Percentiles rank a stretch among this genome's conserved stretches.
Evolutionary conservation across 2,113 vertebrate species (phyloP).

Genomic region (Lamprologus tigripictilis): DNA sequence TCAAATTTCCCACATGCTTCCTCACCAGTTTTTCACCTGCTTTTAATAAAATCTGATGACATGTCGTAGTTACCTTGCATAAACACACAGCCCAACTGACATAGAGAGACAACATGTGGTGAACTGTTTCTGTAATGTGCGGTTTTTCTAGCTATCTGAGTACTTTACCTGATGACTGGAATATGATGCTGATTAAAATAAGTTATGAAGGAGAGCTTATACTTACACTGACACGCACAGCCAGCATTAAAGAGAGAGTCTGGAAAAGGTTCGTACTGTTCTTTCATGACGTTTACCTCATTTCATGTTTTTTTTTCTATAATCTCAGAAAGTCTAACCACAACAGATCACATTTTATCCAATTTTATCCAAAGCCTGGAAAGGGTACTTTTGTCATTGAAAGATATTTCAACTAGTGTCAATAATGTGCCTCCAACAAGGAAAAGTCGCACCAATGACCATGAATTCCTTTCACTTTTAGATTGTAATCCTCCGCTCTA

Average conservation of each 20-base stretch:
- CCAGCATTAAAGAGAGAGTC: not conserved
- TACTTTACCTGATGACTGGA: not conserved
- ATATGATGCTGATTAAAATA: not conserved
- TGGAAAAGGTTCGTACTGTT: not conserved
- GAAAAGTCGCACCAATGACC: not conserved
- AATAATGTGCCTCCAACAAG: not conserved
- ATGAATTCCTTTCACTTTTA: not conserved
- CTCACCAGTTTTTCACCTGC: not conserved
- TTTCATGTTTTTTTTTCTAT: not conserved
- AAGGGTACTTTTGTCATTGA: not conserved
- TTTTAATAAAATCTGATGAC: constrained; percentile 30
- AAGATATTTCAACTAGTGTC: not conserved
- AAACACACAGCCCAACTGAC: not conserved
- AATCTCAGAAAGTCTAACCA: not conserved
- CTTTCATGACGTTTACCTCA: not conserved
- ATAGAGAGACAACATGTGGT: not conserved
- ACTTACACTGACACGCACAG: not conserved
- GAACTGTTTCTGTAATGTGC: not conserved
- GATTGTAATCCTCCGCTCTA: not conserved
- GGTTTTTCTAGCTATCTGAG: not conserved
- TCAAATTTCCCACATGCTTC: not conserved
- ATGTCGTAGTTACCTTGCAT: not conserved
- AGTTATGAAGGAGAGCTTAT: not conserved
- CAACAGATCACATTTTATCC: not conserved
- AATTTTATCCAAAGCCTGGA: not conserved